These are phyloP conservation scores for Tyrannus savana DNA, from an alignment of 2,113 vertebrate species.

Conservation along the genomic window DNA sequence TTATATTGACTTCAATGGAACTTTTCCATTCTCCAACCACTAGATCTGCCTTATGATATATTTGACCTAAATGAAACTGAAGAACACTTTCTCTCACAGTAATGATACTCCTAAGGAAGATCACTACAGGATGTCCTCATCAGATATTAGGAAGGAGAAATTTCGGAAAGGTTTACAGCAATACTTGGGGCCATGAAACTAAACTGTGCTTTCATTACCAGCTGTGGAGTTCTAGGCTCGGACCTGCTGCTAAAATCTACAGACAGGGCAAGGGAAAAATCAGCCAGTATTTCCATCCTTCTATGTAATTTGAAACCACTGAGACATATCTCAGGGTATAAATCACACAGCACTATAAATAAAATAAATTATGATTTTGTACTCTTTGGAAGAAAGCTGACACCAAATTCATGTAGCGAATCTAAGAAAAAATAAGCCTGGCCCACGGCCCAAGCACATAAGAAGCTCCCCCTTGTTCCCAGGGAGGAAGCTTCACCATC, in stretches of 20 bases:
- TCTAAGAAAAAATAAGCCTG: constrained; percentile 8
- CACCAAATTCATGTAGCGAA: constrained; percentile 21
- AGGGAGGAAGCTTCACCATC: background rate
- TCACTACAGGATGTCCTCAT: background rate
- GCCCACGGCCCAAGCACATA: background rate
- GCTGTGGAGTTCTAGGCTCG: background rate
- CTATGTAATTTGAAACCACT: constrained; percentile 43
- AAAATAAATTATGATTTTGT: constrained; percentile 43
- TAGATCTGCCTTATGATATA: background rate
- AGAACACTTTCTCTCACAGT: background rate
- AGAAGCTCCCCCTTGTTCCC: background rate
- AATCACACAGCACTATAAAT: constrained; percentile 48
- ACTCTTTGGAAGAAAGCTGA: constrained; percentile 49
- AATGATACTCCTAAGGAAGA: background rate
- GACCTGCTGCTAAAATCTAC: background rate
- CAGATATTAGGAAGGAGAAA: background rate
- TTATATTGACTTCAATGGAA: background rate
- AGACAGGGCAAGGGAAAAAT: constrained; percentile 5
- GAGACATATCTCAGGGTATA: constrained; percentile 39
- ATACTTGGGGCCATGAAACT: background rate
- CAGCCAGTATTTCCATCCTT: constrained; percentile 15
- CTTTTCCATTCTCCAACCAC: background rate
- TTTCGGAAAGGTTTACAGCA: background rate
- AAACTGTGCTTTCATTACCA: background rate
- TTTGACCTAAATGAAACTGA: background rate